These are phyloP conservation scores for Mamestra brassicae DNA, from an alignment of 2,888 invertebrate genomes.

Conservation along the genomic window DNA sequence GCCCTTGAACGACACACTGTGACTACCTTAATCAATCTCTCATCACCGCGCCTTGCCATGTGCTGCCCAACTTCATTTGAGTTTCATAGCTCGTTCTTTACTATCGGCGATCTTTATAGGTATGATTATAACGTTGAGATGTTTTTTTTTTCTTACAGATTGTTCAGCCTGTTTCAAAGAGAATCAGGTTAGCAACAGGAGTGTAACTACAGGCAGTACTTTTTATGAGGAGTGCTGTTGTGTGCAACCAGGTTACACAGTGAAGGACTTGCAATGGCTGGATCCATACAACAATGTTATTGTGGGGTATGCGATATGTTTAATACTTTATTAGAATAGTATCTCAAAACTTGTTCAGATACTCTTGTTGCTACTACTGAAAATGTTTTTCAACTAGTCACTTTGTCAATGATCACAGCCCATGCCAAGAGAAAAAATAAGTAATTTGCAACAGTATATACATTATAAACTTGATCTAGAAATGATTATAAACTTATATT, in stretches of 20 bases:
- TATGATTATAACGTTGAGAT: background rate
- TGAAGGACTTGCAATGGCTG: slow-evolving; percentile 76
- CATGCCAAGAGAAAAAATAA: no score
- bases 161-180: slow-evolving; percentile 75
- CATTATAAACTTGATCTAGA: no score
- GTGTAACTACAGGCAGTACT: slow-evolving; percentile 72
- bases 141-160: slow-evolving; percentile 72
- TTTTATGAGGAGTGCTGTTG: slow-evolving; percentile 82
- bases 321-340: slow-evolving; percentile 2
- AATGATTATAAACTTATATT: no score
- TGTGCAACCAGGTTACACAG: slow-evolving; percentile 68
- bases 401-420: background rate
- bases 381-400: background rate
- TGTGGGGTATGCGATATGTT: slow-evolving; percentile 78
- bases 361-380: no score
- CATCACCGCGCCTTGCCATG: background rate
- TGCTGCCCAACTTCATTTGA: background rate
- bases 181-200: slow-evolving; percentile 64
- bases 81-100: background rate
- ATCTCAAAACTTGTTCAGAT: background rate
- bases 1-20: background rate
- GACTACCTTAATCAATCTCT: background rate
- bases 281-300: slow-evolving; percentile 73
- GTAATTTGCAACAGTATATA: no score
- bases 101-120: background rate